A percentile compares a stretch with the other conserved stretches of the same genome.
phyloP scores from a whole-genome alignment of 1,140 invertebrate genomes.

The Drosophila novamexicana region DNA sequence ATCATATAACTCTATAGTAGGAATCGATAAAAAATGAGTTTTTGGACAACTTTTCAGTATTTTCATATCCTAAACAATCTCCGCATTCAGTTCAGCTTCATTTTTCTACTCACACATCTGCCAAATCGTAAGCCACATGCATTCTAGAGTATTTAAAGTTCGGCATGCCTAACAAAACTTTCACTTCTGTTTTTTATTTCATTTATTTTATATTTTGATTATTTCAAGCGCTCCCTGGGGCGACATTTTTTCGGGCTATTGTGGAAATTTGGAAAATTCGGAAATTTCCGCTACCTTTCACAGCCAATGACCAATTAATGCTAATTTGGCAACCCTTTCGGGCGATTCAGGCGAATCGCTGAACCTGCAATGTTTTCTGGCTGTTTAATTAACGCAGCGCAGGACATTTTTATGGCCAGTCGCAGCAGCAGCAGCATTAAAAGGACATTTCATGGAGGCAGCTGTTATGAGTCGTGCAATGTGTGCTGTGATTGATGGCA shows the following conservation, averaged over 20 bases:
- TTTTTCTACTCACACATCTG: too few relatives aligned
- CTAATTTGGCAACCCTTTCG: constrained; percentile 64
- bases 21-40: too few relatives aligned
- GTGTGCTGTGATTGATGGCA: constrained; percentile 57
- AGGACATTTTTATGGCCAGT: constrained; percentile 50
- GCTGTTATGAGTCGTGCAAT: constrained; percentile 43
- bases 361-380: constrained; percentile 56
- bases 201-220: constrained; percentile 37
- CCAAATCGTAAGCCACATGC: too few relatives aligned
- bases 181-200: background rate
- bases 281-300: constrained; percentile 38
- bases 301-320: constrained; percentile 73
- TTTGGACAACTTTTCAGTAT: too few relatives aligned
- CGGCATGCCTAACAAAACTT: too few relatives aligned
- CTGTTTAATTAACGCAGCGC: constrained; percentile 71
- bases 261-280: background rate
- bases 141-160: too few relatives aligned
- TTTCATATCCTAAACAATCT: too few relatives aligned
- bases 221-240: constrained; percentile 55
- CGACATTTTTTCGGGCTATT: constrained; percentile 34
- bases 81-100: too few relatives aligned
- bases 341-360: constrained; percentile 50
- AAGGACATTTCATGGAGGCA: constrained; percentile 25
- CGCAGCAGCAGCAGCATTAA: constrained; percentile 13
- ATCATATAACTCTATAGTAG: too few relatives aligned